These are phyloP conservation scores for Drosophila sp. DNA, from an alignment of 1,140 invertebrate species.

Conservation along the genomic window DNA sequence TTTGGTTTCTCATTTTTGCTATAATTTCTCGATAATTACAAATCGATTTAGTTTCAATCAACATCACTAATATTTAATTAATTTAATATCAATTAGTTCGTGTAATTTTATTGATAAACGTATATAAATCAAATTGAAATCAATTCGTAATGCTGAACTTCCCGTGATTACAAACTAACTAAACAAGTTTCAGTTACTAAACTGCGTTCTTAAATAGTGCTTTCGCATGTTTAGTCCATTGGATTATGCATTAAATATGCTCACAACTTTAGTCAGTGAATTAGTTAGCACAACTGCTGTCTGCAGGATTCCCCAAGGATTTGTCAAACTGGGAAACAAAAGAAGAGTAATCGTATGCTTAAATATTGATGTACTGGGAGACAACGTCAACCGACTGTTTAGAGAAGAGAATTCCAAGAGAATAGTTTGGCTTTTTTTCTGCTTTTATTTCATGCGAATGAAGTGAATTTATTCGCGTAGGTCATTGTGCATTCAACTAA, in stretches of 20 bases:
- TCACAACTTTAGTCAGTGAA: constrained; percentile 32
- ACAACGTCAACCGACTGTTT: constrained; percentile 3
- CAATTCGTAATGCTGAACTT: not conserved
- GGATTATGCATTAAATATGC: constrained; percentile 22
- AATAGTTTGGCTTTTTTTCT: constrained; percentile 26
- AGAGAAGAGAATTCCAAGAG: constrained; percentile 16
- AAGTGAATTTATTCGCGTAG: constrained; percentile 46
- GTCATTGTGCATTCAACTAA: constrained; percentile 48
- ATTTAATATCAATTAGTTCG: not conserved
- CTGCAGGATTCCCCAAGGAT: constrained; percentile 1
- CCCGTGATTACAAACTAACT: constrained; percentile 1
- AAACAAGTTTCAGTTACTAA: constrained; percentile 7
- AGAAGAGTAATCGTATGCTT: constrained; percentile 37
- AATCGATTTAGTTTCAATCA: not conserved
- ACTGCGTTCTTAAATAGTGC: not conserved
- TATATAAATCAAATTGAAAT: not conserved
- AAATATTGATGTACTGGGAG: constrained; percentile 48
- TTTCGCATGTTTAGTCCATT: not conserved
- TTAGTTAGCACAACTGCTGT: constrained; percentile 27
- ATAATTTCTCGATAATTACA: no score
- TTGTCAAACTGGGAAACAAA: constrained; percentile 12
- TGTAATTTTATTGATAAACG: no score
- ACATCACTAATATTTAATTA: not conserved
- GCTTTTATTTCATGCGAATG: constrained; percentile 14
- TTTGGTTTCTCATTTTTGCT: no score